A percentile compares a stretch with the other conserved stretches of the same genome.
phyloP scores from a whole-genome alignment of 2,113 vertebrate species.

The Cyanistes caeruleus region DNA sequence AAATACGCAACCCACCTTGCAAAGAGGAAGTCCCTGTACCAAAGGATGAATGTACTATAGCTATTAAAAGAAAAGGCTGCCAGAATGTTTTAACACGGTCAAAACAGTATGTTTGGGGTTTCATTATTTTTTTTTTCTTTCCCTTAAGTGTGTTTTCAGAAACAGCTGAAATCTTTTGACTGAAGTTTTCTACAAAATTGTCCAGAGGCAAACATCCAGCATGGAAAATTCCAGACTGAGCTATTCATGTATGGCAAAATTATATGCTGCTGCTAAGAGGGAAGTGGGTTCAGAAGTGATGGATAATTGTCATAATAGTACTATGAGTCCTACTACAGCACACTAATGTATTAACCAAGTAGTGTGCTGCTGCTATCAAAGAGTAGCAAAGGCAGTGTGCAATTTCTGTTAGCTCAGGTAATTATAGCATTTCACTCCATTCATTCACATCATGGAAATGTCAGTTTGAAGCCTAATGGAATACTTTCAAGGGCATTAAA shows the following conservation, averaged over 20 bases:
- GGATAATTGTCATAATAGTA: background rate
- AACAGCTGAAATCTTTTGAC: conserved; percentile 14
- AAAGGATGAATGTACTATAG: background rate
- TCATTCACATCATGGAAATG: background rate
- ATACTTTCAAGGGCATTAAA: background rate
- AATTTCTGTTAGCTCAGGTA: background rate
- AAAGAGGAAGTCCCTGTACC: background rate
- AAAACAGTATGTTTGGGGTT: background rate
- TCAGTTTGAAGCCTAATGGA: background rate
- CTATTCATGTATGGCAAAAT: background rate
- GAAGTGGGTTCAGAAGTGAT: background rate
- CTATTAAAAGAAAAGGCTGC: background rate
- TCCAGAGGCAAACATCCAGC: background rate
- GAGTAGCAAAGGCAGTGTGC: background rate
- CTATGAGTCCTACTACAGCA: background rate
- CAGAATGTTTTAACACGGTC: background rate
- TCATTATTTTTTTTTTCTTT: too few species aligned
- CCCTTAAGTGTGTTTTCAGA: background rate
- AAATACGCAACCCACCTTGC: background rate
- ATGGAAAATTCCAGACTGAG: conserved; percentile 25
- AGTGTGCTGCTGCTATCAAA: background rate
- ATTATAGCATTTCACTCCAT: background rate
- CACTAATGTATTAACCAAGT: background rate
- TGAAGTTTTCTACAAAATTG: background rate
- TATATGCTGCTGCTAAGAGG: background rate